phyloP scores from a whole-genome alignment of 1,140 invertebrate species.

The Dinoponera quadriceps region DNA sequence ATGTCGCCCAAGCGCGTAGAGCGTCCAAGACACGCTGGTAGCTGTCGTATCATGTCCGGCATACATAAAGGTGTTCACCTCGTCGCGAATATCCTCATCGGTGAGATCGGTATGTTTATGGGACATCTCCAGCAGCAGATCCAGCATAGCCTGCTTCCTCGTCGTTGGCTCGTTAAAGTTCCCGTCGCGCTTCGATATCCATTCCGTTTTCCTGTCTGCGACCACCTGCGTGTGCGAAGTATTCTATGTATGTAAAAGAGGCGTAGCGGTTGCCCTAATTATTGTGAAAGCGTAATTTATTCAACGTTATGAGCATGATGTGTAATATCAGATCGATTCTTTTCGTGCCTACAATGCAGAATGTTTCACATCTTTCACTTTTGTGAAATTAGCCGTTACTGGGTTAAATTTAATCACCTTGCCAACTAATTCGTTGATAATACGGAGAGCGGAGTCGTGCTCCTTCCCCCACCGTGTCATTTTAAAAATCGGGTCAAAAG shows the following conservation, averaged over 20 bases:
- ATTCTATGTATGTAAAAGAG: neutral
- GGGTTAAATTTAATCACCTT: constrained; percentile 70
- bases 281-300: neutral
- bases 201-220: constrained; percentile 75
- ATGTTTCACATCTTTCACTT: neutral
- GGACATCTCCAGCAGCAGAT: constrained; percentile 85
- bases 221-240: constrained; percentile 81
- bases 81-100: constrained; percentile 86
- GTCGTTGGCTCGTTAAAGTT: constrained; percentile 75
- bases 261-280: neutral
- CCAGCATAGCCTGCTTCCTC: constrained; percentile 87
- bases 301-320: neutral
- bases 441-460: constrained; percentile 85
- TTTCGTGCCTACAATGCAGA: too few relatives aligned
- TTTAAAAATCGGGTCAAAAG: constrained; percentile 86
- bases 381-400: neutral
- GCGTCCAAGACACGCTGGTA: constrained; percentile 86
- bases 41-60: constrained; percentile 88
- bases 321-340: too few relatives aligned
- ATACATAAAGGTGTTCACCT: constrained; percentile 90
- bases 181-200: constrained; percentile 74
- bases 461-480: constrained; percentile 85
- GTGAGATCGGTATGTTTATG: constrained; percentile 83
- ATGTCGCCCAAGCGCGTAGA: constrained; percentile 85
- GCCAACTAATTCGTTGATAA: constrained; percentile 88